Conservation (phyloP, 2,113 vertebrate genomes). For the Sceloporus undulatus region DNA sequence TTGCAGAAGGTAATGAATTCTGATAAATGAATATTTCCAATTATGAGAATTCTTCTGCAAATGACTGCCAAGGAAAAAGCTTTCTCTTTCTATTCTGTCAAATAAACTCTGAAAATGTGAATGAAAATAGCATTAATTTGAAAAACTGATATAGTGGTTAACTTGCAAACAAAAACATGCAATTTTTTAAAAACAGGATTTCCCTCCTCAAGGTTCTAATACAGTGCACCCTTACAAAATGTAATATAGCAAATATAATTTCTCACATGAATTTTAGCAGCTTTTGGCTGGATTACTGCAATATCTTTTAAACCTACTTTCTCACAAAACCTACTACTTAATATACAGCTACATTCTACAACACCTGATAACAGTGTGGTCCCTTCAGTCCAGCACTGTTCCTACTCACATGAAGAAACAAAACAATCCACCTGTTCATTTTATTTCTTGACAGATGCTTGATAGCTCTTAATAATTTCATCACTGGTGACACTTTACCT, state of each 20-base stretch:
- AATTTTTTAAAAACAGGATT: conserved; percentile 21
- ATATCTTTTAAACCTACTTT: background rate
- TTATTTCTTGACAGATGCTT: background rate
- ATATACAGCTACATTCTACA: background rate
- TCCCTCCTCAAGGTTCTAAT: conserved; percentile 25
- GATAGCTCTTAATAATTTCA: background rate
- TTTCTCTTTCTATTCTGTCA: conserved; percentile 47
- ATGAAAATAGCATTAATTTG: conserved; percentile 8
- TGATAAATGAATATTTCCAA: conserved; percentile 57
- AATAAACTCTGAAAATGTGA: conserved; percentile 32
- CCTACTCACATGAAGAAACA: conserved; percentile 12
- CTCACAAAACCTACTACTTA: background rate
- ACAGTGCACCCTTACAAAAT: conserved; percentile 20
- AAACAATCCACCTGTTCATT: conserved; percentile 26
- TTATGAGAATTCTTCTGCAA: conserved; percentile 49
- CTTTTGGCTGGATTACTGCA: background rate
- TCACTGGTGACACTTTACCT: conserved; percentile 77
- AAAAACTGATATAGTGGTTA: conserved; percentile 29
- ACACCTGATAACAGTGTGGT: background rate
- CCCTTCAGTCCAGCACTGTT: conserved; percentile 10
- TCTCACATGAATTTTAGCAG: background rate
- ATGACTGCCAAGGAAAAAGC: conserved; percentile 52
- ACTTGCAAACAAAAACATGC: conserved; percentile 52
- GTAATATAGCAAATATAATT: background rate
- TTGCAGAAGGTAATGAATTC: conserved; percentile 55